These are phyloP conservation scores for Rallus limicola DNA, from an alignment of 2,113 vertebrate species.

Conservation along the genomic window DNA sequence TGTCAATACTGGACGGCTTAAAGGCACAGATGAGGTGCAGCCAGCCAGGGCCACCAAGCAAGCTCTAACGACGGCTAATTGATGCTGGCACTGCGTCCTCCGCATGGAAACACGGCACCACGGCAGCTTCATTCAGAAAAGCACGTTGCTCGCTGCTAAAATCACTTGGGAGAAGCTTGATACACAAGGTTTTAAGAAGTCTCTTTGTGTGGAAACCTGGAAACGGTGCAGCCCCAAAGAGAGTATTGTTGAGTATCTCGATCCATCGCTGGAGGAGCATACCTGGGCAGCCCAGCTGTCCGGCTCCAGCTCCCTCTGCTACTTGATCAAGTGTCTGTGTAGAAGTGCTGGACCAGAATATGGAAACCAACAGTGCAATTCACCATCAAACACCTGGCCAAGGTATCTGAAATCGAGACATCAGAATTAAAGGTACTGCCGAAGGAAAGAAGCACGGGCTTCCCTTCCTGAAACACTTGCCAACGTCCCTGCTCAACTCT, in stretches of 20 bases:
- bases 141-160: not conserved
- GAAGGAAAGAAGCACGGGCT: not conserved
- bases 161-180: accelerated
- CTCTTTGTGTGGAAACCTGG: not conserved
- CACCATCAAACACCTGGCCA: not conserved
- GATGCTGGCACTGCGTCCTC: not conserved
- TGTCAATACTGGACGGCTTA: constrained; percentile 31
- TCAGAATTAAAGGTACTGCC: not conserved
- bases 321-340: not conserved
- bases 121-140: not conserved
- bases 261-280: accelerated
- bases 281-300: not conserved
- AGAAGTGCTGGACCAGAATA: not conserved
- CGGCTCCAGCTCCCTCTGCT: not conserved
- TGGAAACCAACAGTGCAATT: not conserved
- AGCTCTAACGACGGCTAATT: not conserved
- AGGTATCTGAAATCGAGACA: not conserved
- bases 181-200: accelerated
- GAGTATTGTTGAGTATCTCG: accelerated
- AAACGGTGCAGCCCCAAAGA: accelerated
- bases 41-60: constrained; percentile 16
- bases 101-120: not conserved
- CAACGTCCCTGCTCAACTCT: not conserved
- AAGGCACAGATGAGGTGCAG: constrained; percentile 34
- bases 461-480: not conserved